Percentiles rank a stretch among this genome's conserved stretches.
Evolutionary conservation across 2,888 invertebrate species (phyloP).

Genomic region (Epsilonema sp.): DNA sequence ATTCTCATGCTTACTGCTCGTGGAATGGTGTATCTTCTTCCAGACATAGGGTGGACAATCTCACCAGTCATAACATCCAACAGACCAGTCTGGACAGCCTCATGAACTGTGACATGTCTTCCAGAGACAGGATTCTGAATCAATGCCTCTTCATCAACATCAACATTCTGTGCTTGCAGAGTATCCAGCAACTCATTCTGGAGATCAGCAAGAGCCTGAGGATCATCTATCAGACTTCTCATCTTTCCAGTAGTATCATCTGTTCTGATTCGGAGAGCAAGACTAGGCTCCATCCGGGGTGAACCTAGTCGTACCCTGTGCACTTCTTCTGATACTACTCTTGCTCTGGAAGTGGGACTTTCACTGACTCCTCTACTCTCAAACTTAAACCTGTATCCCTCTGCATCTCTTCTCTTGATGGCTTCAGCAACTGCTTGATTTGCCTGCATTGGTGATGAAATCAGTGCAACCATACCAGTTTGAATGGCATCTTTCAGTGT

Average conservation of each 20-base stretch:
- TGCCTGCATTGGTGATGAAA: slow-evolving; percentile 67
- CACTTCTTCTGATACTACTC: no score
- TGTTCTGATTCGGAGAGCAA: no score
- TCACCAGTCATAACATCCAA: slow-evolving; percentile 60
- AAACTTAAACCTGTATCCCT: slow-evolving; percentile 24
- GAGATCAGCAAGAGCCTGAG: slow-evolving; percentile 22
- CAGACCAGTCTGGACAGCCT: slow-evolving; percentile 55
- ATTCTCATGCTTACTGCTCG: slow-evolving; percentile 58
- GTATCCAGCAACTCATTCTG: slow-evolving; percentile 24
- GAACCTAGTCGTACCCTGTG: not conserved
- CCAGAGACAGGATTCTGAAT: slow-evolving; percentile 21
- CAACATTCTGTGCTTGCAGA: slow-evolving; percentile 19
- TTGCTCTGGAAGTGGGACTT: not conserved
- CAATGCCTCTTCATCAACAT: slow-evolving; percentile 18
- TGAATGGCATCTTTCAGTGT: slow-evolving; percentile 53
- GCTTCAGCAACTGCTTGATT: slow-evolving; percentile 67
- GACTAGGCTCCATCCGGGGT: slow-evolving; percentile 18
- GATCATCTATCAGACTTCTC: slow-evolving; percentile 21
- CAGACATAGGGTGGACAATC: slow-evolving; percentile 66
- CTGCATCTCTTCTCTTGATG: slow-evolving; percentile 40
- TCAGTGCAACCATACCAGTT: slow-evolving; percentile 60
- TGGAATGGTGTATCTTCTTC: slow-evolving; percentile 60
- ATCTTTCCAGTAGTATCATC: no score
- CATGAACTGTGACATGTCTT: slow-evolving; percentile 51
- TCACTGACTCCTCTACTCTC: slow-evolving; percentile 3